phyloP scores from a whole-genome alignment of 2,888 invertebrate genomes.

The Eilema sororculum region DNA sequence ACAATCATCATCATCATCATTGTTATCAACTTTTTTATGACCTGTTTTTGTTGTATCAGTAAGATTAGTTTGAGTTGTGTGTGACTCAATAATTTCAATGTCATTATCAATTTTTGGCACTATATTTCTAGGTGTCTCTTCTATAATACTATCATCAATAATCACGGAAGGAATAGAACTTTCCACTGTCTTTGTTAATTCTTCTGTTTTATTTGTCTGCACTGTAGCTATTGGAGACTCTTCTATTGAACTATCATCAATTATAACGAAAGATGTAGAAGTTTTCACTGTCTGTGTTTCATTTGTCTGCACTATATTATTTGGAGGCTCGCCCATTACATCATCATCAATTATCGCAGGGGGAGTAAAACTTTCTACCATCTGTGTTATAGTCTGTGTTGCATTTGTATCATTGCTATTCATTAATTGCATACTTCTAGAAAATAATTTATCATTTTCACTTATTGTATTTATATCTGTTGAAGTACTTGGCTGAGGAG shows the following conservation, averaged over 20 bases:
- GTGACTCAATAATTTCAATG: neutral
- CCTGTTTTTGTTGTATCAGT: neutral
- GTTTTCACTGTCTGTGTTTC: conserved; percentile 9
- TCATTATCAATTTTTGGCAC: neutral
- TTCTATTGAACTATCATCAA: neutral
- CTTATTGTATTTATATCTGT: conserved; percentile 56
- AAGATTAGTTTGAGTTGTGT: neutral
- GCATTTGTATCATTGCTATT: neutral
- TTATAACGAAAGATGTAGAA: neutral
- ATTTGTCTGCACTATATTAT: conserved; percentile 12
- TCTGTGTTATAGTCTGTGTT: conserved; percentile 10
- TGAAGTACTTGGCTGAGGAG: conserved; percentile 69
- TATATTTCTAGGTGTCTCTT: neutral
- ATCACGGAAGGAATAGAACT: conserved; percentile 3
- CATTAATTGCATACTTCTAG: conserved; percentile 50
- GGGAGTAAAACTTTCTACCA: neutral
- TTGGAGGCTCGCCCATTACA: neutral
- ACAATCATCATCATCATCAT: conserved; percentile 37
- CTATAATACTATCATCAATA: conserved; percentile 31
- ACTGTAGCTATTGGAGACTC: neutral
- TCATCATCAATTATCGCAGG: neutral
- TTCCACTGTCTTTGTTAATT: neutral
- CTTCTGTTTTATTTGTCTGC: neutral
- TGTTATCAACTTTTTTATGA: neutral
- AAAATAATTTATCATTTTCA: conserved; percentile 63